A percentile compares a stretch with the other conserved stretches of the same genome.
phyloP scores from a whole-genome alignment of 2,113 vertebrate species.

The Azemiops feae region DNA sequence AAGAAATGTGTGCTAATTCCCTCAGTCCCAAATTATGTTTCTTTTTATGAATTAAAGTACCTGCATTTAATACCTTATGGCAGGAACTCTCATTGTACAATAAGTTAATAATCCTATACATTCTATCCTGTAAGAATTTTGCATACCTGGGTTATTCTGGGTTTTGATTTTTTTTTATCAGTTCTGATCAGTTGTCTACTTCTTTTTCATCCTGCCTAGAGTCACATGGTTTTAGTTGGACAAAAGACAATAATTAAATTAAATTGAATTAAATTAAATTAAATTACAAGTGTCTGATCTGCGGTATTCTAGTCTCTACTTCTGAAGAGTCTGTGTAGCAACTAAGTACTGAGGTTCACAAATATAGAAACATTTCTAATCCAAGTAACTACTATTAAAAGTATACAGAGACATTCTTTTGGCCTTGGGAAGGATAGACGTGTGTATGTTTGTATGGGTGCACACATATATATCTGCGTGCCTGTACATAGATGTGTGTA shows the following conservation, averaged over 20 bases:
- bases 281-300: no score
- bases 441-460: slow-evolving; percentile 37
- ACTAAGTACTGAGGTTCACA: background rate
- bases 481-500: background rate
- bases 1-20: background rate
- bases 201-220: no score
- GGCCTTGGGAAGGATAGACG: slow-evolving; percentile 32
- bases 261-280: no score
- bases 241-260: no score
- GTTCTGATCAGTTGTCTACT: no score
- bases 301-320: background rate
- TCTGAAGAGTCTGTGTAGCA: background rate
- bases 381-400: background rate
- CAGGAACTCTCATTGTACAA: background rate
- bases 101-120: background rate
- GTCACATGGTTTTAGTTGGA: no score
- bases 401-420: background rate
- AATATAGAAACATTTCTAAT: background rate
- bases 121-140: rapidly evolving
- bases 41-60: background rate
- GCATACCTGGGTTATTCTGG: no score
- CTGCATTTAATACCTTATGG: rapidly evolving
- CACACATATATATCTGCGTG: background rate
- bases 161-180: no score
- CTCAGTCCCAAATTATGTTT: background rate